Percentiles rank a stretch among this genome's conserved stretches.
These are phyloP conservation scores for Cisticola juncidis DNA, from an alignment of 2,113 vertebrate genomes.

Conservation along the genomic window DNA sequence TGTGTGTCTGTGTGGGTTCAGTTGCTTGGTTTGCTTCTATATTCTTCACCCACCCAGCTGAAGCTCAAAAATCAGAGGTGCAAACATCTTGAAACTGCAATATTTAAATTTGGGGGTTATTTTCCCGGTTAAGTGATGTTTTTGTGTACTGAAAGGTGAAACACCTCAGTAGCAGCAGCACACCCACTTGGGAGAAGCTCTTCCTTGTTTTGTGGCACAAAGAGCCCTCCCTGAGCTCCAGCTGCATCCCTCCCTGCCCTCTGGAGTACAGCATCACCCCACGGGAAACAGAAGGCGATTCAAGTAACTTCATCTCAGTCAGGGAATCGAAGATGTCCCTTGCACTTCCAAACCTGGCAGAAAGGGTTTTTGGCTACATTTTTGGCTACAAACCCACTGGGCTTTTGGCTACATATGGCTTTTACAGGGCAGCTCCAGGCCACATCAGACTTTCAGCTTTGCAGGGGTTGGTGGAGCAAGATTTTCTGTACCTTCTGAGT, in stretches of 20 bases:
- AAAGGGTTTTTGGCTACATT: not conserved
- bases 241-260: not conserved
- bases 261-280: not conserved
- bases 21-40: not conserved
- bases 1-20: not conserved
- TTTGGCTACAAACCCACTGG: fast-evolving
- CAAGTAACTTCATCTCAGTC: not conserved
- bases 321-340: not conserved
- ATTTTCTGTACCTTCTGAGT: not conserved
- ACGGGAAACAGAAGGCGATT: not conserved
- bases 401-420: not conserved
- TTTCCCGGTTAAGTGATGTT: fast-evolving
- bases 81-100: not conserved
- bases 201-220: not conserved
- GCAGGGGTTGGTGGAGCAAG: not conserved
- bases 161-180: not conserved
- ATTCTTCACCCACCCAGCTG: not conserved
- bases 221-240: not conserved
- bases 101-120: not conserved
- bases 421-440: not conserved
- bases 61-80: not conserved
- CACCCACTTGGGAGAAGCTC: not conserved
- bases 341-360: not conserved
- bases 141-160: not conserved
- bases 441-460: not conserved